Percentiles rank a stretch among this genome's conserved stretches.
These are phyloP conservation scores for Trachurus trachurus DNA, from an alignment of 2,797 vertebrate genomes.

Conservation along the genomic window DNA sequence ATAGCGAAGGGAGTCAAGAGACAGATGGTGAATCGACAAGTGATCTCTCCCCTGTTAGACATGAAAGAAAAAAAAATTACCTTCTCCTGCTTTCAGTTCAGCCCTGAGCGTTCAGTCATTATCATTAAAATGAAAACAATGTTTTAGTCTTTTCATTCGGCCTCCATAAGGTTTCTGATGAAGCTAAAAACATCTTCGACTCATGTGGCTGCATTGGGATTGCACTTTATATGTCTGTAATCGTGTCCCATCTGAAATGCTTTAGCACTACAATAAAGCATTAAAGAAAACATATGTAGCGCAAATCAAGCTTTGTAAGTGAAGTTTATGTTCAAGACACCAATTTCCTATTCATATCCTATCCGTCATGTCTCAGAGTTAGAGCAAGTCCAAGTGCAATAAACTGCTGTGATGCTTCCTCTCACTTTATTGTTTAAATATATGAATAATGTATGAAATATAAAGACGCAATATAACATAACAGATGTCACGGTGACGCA, in stretches of 20 bases:
- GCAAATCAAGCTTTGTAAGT: background rate
- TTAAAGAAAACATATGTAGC: too few species aligned
- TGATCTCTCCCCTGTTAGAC: too few species aligned
- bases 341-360: background rate
- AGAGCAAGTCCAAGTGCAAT: background rate
- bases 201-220: background rate
- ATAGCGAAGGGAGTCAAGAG: too few species aligned
- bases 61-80: too few species aligned
- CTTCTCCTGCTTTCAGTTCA: too few species aligned
- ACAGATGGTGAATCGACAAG: too few species aligned
- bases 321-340: background rate
- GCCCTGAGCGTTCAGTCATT: too few species aligned
- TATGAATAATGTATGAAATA: constrained; percentile 20
- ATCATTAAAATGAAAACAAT: too few species aligned
- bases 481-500: background rate
- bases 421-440: background rate
- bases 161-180: background rate
- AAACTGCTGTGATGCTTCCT: background rate
- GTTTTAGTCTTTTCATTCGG: too few species aligned
- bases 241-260: background rate
- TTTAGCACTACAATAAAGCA: background rate
- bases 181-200: background rate
- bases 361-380: constrained; percentile 9
- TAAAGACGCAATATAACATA: background rate
- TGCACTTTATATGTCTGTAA: background rate